These are phyloP conservation scores for Chelonus insularis DNA, from an alignment of 1,140 invertebrate species.

Conservation along the genomic window DNA sequence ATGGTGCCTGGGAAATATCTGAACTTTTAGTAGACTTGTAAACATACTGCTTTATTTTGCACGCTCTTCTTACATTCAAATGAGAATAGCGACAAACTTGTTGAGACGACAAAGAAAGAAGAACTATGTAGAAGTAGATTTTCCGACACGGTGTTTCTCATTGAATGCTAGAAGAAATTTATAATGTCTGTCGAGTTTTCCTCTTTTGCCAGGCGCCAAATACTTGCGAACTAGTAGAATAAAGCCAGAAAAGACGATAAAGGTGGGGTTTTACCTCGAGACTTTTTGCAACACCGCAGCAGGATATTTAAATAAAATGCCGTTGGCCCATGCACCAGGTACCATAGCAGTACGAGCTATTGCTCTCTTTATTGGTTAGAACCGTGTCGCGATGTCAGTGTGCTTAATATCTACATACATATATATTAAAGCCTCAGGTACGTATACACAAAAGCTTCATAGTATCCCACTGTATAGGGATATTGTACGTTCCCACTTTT, in stretches of 20 bases:
- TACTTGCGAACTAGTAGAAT: not conserved
- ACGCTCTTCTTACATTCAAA: constrained; percentile 12
- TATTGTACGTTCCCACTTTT: not conserved
- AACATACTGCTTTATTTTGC: constrained; percentile 6
- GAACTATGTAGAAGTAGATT: not conserved
- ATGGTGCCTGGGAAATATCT: not conserved
- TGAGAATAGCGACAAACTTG: constrained; percentile 6
- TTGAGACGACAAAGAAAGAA: not conserved
- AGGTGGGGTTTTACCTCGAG: constrained; percentile 12
- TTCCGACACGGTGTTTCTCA: constrained; percentile 13
- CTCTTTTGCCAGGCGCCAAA: not conserved
- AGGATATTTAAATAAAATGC: constrained; percentile 27
- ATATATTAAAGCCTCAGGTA: not conserved
- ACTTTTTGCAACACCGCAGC: constrained; percentile 13
- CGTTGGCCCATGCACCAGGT: not conserved
- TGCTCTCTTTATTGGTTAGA: constrained; percentile 24
- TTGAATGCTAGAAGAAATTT: constrained; percentile 9
- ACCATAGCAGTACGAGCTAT: not conserved
- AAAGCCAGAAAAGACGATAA: constrained; percentile 2
- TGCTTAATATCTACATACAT: too few relatives aligned
- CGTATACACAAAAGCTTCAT: not conserved
- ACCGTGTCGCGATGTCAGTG: constrained; percentile 3
- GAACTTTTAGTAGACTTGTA: constrained; percentile 6
- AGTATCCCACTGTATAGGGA: not conserved
- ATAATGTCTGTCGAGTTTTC: constrained; percentile 5